Base-by-base conservation (phyloP, 2,113 vertebrate genomes). In the Myrmecophaga tridactyla region DNA sequence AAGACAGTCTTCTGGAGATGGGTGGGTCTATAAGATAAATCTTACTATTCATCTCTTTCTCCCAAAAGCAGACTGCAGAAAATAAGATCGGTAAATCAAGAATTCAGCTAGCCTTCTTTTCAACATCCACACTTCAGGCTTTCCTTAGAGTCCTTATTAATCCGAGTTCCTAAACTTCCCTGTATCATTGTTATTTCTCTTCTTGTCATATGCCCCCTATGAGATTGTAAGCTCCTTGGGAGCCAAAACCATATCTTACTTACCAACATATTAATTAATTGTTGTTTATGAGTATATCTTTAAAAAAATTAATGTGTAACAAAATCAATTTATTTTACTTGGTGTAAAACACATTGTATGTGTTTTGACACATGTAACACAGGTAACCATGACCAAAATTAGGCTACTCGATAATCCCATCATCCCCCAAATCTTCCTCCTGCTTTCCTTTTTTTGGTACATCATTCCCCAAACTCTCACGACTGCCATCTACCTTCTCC, bases 321-420 rank as follows among this genome's bases (percentile, higher is more conserved):
- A 93, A 93, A 77, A 51, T 83, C 8, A 53, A 72, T 25, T 88
- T 96, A 53, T 53, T 94, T 96, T 43, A 17, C 72, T 41, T 29
- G 1, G 4, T 46, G 7, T 51, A 17, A 1, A n/a, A 27, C n/a
- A n/a, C n/a, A n/a, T 86, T 86, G 31, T 77, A 72, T 81, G 2
- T 83, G 67, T 76, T 92, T 95, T 87, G 56, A 51, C 41, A 82
- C 18, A 67, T 67, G 20, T 56, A 78, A 18, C 31, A 82, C 31
- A 41, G 51, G 51, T 67, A 72, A 39, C 17, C 10, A 86, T 65
- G 60, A 77, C n/a, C 80, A n/a, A n/a, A 34, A 87, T 77, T 39
- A 76, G 62, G 85, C 92, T 34, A 18, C 6, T 43, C 53, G 93
- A 76, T 27, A 95, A 78, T 75, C 46, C 7, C 29, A 80, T 76